Evolutionary conservation across 2,888 invertebrate genomes (phyloP).

Genomic region (Hymenopus coronatus): DNA sequence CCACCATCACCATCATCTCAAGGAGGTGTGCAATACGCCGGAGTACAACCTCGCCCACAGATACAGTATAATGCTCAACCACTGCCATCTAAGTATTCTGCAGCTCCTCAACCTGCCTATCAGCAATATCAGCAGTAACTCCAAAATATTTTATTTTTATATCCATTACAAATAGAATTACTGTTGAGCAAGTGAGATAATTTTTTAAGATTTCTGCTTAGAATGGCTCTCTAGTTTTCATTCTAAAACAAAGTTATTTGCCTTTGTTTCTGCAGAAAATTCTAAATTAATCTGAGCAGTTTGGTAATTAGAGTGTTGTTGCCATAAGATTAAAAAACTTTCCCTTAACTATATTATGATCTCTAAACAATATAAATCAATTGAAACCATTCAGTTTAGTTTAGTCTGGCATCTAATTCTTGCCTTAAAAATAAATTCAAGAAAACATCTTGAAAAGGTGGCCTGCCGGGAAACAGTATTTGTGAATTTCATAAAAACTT

Average conservation of each 20-base stretch:
- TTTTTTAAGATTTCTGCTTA: neutral
- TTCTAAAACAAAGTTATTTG: neutral
- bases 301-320: too few species aligned
- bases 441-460: neutral
- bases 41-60: slow-evolving; percentile 18
- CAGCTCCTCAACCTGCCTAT: slow-evolving; percentile 18
- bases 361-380: neutral
- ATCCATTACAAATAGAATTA: neutral
- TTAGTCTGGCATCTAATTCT: too few species aligned
- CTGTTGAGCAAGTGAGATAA: neutral
- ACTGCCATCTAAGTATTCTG: slow-evolving; percentile 29
- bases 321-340: too few species aligned
- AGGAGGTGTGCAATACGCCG: slow-evolving; percentile 1
- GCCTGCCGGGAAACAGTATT: neutral
- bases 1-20: slow-evolving; percentile 26
- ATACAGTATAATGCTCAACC: slow-evolving; percentile 33
- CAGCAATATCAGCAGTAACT: slow-evolving; percentile 6
- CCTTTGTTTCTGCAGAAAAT: neutral
- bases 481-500: too few species aligned
- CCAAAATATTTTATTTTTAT: too few species aligned
- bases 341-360: neutral
- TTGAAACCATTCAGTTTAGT: too few species aligned
- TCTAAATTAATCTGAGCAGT: neutral
- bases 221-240: neutral
- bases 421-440: neutral